Evolutionary conservation across 1,140 invertebrate genomes (phyloP), one percentile per base, ranked within the genome.

Genomic region (Cydia fagiglandana): DNA sequence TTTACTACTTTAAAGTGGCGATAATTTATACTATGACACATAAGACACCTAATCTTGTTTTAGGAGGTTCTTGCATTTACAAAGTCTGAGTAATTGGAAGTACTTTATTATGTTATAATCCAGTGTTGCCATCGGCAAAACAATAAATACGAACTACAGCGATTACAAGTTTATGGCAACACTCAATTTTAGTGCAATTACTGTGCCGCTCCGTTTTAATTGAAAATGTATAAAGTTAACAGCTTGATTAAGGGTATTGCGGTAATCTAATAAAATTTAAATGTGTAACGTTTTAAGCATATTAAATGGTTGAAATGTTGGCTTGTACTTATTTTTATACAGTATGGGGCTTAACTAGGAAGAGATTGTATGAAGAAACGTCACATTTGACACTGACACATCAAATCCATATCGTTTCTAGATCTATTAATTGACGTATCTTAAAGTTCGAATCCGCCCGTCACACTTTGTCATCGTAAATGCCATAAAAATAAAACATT

Each of bases 141-240:
- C 56, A 24, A 61, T 61, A 61, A 61, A 61, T 61, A 61, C 56
- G 7, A 24, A 61, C 15, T 53, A 50, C 13, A 12, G 56, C 20
- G 12, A 61, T 61, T 12, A 61, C 56, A 24, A 24, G 56, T 61
- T 61, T 61, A 61, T 24, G 56, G 56, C 20, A 20, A 20, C 56
- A 61, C 56, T 61, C 20, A 61, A n/a, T 61, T 61, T 61, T 61
- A 61, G 56, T 61, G 56, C 17, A 61, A 61, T 56, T 17, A 61
- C 56, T 61, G 56, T 2, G 53, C 38, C 47, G 47, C 20, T 61
- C 20, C 1, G 9, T 61, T 61, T 61, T 61, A 61, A 61, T 61
- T 61, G 56, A 61, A 61, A 61, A 61, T 61, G 56, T 20, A 61
- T 61, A 53, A 53, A 61, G 56, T 61, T 61, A 10, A 61, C 9